Evolutionary conservation across 2,797 vertebrate genomes (phyloP).

Genomic region (Sebastiscus tertius): DNA sequence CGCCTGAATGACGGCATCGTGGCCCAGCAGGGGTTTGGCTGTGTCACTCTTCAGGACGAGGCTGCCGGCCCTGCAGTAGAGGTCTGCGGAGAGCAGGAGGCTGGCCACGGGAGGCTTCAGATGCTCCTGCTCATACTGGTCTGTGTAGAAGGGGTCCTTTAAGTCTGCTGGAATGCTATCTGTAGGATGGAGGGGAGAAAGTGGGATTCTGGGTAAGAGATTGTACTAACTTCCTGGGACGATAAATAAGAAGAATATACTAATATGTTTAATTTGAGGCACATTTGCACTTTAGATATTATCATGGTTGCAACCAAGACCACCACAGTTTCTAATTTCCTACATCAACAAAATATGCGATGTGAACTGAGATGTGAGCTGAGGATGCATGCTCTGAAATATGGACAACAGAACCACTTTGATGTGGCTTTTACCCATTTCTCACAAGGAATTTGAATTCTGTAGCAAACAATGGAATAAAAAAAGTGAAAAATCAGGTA

Average conservation of each 20-base stretch:
- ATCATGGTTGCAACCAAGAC: neutral
- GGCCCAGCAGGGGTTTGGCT: constrained; percentile 91
- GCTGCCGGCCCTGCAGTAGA: constrained; percentile 95
- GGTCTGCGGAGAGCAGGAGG: constrained; percentile 93
- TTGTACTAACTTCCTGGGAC: too few species aligned
- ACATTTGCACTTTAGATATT: neutral
- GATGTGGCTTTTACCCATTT: neutral
- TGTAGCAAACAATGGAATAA: neutral
- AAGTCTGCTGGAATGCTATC: constrained; percentile 93
- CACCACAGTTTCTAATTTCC: neutral
- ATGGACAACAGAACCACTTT: neutral
- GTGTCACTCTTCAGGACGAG: constrained; percentile 93
- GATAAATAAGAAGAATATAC: neutral
- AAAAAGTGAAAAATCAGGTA: neutral
- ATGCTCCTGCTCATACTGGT: constrained; percentile 99
- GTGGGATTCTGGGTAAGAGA: neutral
- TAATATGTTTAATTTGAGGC: neutral
- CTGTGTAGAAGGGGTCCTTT: constrained; percentile 94
- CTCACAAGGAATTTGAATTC: neutral
- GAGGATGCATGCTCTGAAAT: neutral
- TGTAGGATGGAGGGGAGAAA: constrained; percentile 55
- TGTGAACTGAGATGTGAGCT: neutral
- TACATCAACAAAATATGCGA: neutral
- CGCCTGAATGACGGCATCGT: constrained; percentile 95
- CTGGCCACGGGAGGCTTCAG: constrained; percentile 94